Evolutionary conservation across 2,113 vertebrate genomes (phyloP).

Genomic region (Menidia beryllina): DNA sequence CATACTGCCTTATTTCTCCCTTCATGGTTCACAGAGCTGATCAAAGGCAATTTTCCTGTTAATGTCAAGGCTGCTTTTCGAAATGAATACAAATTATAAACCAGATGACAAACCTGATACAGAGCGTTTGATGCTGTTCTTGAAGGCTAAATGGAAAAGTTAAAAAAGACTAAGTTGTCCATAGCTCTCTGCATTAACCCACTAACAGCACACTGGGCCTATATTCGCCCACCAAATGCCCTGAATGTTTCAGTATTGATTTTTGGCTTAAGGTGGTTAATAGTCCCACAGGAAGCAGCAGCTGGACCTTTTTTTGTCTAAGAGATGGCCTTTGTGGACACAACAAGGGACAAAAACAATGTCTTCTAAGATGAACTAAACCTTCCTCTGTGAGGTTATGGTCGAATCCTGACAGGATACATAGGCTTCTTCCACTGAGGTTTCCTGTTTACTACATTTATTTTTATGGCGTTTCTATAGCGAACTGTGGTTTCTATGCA

Average conservation of each 20-base stretch:
- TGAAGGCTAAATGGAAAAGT: slow-evolving; percentile 12
- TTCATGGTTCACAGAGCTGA: slow-evolving; percentile 28
- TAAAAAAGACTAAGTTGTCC: slow-evolving; percentile 4
- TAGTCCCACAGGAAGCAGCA: slow-evolving; percentile 40
- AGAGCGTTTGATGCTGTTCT: slow-evolving; percentile 13
- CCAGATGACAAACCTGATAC: too few species aligned
- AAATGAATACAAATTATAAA: slow-evolving; percentile 35
- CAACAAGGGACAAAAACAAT: neutral
- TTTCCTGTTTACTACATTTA: too few species aligned
- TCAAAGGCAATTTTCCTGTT: slow-evolving; percentile 34
- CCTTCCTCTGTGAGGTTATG: too few species aligned
- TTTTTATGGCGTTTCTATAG: neutral
- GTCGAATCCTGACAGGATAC: too few species aligned
- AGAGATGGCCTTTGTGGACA: slow-evolving; percentile 12
- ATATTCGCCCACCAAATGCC: slow-evolving; percentile 26
- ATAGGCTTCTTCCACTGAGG: too few species aligned
- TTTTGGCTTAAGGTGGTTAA: slow-evolving; percentile 43
- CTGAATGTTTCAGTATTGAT: slow-evolving; percentile 56
- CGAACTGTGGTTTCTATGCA: too few species aligned
- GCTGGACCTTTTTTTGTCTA: slow-evolving; percentile 24
- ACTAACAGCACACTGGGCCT: slow-evolving; percentile 24
- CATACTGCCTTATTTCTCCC: slow-evolving; percentile 26
- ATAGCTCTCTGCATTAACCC: slow-evolving; percentile 12
- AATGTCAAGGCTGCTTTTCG: slow-evolving; percentile 37
- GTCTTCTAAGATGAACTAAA: too few species aligned